These are phyloP conservation scores for Neogobius melanostomus DNA, from an alignment of 2,113 vertebrate genomes.

Conservation along the genomic window DNA sequence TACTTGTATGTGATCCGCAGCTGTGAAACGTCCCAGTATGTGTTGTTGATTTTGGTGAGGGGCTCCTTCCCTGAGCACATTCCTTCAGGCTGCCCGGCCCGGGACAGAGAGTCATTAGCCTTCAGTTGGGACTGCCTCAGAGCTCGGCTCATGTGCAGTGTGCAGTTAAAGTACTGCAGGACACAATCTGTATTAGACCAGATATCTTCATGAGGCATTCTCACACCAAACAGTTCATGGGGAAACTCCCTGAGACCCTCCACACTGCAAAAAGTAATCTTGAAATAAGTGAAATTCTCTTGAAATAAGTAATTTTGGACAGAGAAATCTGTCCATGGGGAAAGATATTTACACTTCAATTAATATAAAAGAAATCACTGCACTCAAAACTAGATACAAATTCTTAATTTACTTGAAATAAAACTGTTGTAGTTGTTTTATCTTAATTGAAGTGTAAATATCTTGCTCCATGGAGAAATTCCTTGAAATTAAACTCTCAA, in stretches of 20 bases:
- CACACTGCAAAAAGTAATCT: no score
- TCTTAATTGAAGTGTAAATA: no score
- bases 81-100: conserved; percentile 39
- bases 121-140: conserved; percentile 29
- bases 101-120: conserved; percentile 45
- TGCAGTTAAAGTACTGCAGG: conserved; percentile 81
- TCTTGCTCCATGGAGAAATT: no score
- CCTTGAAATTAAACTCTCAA: no score
- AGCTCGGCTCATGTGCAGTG: conserved; percentile 66
- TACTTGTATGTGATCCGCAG: conserved; percentile 81
- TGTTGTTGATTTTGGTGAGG: conserved; percentile 75
- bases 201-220: background rate
- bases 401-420: no score
- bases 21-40: conserved; percentile 83
- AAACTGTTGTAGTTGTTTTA: no score
- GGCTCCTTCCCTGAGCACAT: conserved; percentile 78
- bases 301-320: no score
- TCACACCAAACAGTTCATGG: background rate
- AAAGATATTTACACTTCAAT: no score
- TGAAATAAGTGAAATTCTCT: no score
- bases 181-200: conserved; percentile 9
- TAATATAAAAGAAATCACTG: no score
- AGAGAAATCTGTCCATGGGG: no score
- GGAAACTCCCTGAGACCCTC: background rate
- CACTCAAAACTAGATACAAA: no score